Evolutionary conservation across 1,140 invertebrate species (phyloP), one percentile per base, ranked within the genome.

Genomic region (Neodiprion fabricii): DNA sequence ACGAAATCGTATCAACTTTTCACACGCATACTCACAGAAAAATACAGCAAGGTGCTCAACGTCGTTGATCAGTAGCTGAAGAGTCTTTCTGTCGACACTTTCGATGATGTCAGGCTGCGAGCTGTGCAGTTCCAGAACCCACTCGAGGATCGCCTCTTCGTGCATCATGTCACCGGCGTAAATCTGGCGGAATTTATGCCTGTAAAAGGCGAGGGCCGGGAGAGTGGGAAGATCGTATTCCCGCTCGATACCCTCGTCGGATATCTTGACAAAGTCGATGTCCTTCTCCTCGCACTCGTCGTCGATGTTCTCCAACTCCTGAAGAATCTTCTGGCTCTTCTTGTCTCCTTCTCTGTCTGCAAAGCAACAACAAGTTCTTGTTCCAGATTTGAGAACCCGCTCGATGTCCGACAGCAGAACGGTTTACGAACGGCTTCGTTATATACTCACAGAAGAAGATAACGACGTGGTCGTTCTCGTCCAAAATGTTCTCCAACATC

Each of bases 201-300:
- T 91, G 87, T 97, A 98, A 87, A 97, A 98, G 47, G 95, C 95
- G 48, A 98, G 89, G 17, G 96, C 92, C 74, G 96, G 96, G 61
- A 97, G 87, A 61, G 91, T 90, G 70, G 95, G 91, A 49, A 98
- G 89, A 88, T 97, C 96, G 83, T 97, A 98, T 89, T 97, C 96
- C 82, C 95, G 95, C 70, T 96, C 93, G 74, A 97, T 93, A 70
- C 94, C 94, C 48, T 95, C 93, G 83, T 98, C 96, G 11, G 96
- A 97, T 78, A 96, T 97, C 87, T 97, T 98, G 1, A 98, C 94
- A 85, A 98, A 97, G 84, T 96, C 95, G 78, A 98, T 97, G 77
- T 96, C 94, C 85, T 96, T 94, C 81, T 96, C 94, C 88, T 97
- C 96, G 83, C 96, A 97, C 81, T 97, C 96, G 82, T 98, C 96